Base-by-base conservation (phyloP, 2,888 invertebrate genomes). In the Drosophila hamatofila region DNA sequence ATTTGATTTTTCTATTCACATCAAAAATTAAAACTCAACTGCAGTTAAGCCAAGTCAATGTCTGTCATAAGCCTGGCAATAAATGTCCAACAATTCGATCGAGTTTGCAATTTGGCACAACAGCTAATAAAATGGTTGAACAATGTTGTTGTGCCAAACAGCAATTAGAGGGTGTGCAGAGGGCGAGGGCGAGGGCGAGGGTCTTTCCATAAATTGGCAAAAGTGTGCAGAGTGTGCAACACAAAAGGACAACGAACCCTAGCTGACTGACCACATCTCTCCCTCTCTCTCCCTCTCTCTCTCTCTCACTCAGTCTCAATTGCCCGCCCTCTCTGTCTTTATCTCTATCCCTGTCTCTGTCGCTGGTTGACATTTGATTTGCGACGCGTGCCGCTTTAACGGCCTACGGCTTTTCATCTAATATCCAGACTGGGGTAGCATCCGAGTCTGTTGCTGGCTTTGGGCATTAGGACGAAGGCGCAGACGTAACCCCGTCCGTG, bases 321-420 rank as follows among this genome's bases (percentile, higher is more conserved):
- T n/a, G n/a, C n/a, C n/a, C n/a, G n/a, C 11, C 25, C 27, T 27
- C 12, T 16, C 35, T 18, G 23, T 14, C 35, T 25, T 14, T 9
- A 21, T 18, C 12, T 23, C 11, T 1, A 39, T 12, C 41, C 12
- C 0, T 35, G 12, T 12, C 21, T 8, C 14, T 8, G 7, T 63
- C 25, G 21, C 12, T 27, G 41, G 16, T 39, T 88, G 89, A 79
- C 83, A 88, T 84, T 89, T 84, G 88, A 84, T 84, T 84, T 84
- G 66, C 41, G 86, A 83, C 84, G 88, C 84, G 84, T 84, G 84
- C 71, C 84, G 86, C 39, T 73, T 82, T 89, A 88, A 88, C 83
- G 72, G 73, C 69, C 68, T 46, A 9, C 33, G 64, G 44, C 23
- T 42, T 51, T 60, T 27, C n/a, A 23, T 64, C 72, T 71, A 49